Conservation (phyloP, 2,888 invertebrate species). For the Ophraella communa region DNA sequence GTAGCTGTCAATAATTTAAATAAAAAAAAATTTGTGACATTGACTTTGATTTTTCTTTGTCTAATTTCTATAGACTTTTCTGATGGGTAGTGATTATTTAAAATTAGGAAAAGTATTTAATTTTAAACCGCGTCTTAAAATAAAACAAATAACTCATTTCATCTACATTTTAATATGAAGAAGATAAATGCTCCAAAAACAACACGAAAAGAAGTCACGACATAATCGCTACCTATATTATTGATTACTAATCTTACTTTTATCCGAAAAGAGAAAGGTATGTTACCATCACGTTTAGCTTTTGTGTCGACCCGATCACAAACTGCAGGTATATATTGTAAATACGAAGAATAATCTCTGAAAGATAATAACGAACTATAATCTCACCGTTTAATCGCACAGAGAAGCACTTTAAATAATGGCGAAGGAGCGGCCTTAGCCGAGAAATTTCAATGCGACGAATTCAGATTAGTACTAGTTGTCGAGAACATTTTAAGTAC, state of each 20-base stretch:
- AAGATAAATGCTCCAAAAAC: background rate
- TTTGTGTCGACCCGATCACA: background rate
- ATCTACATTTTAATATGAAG: background rate
- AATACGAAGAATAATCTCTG: background rate
- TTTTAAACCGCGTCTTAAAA: background rate
- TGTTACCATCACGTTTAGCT: background rate
- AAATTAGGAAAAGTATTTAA: background rate
- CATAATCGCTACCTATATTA: background rate
- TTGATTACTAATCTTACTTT: background rate
- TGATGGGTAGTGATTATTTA: too few species aligned
- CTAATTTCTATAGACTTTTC: too few species aligned
- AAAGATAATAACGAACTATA: slow-evolving; percentile 5
- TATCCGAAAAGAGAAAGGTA: background rate
- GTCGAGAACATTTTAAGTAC: slow-evolving; percentile 10
- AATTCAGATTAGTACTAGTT: slow-evolving; percentile 17
- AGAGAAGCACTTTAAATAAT: slow-evolving; percentile 13
- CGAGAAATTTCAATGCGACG: slow-evolving; percentile 17
- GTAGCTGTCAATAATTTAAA: too few species aligned
- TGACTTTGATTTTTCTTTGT: too few species aligned
- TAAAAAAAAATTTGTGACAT: too few species aligned
- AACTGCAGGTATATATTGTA: background rate
- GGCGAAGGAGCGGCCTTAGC: slow-evolving; percentile 17
- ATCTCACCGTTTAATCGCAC: slow-evolving; percentile 2
- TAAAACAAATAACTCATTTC: background rate
- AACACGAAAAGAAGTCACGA: background rate